phyloP scores from a whole-genome alignment of 1,140 invertebrate genomes.

The Ylistrum balloti region DNA sequence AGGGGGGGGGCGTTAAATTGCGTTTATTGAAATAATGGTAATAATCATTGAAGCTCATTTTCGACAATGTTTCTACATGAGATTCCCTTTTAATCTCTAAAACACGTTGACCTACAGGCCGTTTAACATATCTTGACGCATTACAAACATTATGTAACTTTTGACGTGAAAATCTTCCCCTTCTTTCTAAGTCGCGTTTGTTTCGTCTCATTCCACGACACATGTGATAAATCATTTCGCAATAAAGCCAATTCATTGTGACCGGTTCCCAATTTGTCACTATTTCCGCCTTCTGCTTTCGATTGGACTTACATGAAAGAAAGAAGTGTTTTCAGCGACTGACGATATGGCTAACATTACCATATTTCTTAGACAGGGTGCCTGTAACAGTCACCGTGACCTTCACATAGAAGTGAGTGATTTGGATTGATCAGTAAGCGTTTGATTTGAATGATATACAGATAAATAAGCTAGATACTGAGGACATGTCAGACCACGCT shows the following conservation, averaged over 20 bases:
- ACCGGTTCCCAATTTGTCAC: constrained; percentile 17
- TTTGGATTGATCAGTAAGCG: background rate
- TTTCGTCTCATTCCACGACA: background rate
- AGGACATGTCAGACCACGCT: background rate
- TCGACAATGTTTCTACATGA: background rate
- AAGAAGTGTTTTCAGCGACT: background rate
- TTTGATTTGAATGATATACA: constrained; percentile 6
- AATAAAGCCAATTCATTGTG: background rate
- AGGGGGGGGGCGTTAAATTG: too few species aligned
- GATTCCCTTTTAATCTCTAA: background rate
- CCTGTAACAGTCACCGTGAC: background rate
- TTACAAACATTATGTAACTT: too few species aligned
- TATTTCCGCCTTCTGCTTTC: background rate
- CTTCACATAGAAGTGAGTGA: background rate
- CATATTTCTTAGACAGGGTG: constrained; percentile 15
- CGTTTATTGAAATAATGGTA: too few species aligned
- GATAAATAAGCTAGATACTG: background rate
- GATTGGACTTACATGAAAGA: background rate
- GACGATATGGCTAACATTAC: background rate
- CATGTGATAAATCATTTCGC: background rate
- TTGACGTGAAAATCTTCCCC: background rate
- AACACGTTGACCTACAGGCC: too few species aligned
- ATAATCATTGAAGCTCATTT: too few species aligned
- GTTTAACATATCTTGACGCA: too few species aligned
- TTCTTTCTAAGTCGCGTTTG: background rate